Conservation (phyloP, 2,888 invertebrate species). For the Pardosa pseudoannulata region DNA sequence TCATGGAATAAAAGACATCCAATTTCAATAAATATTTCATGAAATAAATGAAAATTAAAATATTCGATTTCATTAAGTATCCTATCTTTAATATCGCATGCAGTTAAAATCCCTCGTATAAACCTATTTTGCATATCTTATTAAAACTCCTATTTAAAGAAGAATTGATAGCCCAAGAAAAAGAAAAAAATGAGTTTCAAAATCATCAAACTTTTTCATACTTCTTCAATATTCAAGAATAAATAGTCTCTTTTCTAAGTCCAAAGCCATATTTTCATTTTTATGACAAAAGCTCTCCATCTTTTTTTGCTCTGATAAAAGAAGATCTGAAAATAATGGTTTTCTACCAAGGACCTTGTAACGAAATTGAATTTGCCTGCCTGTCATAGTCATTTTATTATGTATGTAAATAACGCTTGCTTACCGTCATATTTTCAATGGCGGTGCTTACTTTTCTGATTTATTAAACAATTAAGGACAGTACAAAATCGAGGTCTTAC, state of each 20-base stretch:
- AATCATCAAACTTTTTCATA: no score
- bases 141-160: no score
- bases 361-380: not conserved
- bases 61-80: no score
- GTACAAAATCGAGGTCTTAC: not conserved
- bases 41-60: no score
- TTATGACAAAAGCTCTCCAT: not conserved
- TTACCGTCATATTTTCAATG: not conserved
- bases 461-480: not conserved
- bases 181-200: no score
- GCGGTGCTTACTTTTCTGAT: not conserved
- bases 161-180: no score
- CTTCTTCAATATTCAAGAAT: not conserved
- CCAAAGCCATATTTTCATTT: not conserved
- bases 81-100: no score
- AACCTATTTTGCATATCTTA: no score
- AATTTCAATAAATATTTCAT: no score
- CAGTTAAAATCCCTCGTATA: no score
- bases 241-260: not conserved
- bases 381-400: not conserved
- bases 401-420: not conserved
- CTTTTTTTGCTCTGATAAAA: not conserved
- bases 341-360: not conserved
- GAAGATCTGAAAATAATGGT: not conserved
- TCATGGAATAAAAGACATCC: no score